A percentile compares a stretch with the other conserved stretches of the same genome.
Evolutionary conservation across 2,113 vertebrate genomes (phyloP).

Genomic region (Carassius carassius): DNA sequence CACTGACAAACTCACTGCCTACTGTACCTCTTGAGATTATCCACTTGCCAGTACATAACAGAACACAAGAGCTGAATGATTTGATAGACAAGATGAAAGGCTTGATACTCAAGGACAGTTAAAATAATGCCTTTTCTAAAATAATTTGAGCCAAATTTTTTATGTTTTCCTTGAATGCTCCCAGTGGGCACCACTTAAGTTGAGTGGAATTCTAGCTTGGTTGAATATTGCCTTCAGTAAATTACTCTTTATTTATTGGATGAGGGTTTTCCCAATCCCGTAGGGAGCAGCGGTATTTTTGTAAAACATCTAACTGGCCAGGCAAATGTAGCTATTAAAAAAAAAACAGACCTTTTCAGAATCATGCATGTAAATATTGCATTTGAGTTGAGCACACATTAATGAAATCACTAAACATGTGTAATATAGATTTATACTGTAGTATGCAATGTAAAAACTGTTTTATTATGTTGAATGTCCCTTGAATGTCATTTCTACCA

Average conservation of each 20-base stretch:
- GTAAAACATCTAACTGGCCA: background rate
- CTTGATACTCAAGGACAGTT: background rate
- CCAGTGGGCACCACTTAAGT: background rate
- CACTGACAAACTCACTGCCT: background rate
- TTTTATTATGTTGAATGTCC: background rate
- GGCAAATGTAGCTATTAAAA: background rate
- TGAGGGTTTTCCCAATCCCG: background rate
- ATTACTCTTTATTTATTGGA: slow-evolving; percentile 25
- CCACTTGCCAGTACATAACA: background rate
- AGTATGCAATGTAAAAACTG: no score
- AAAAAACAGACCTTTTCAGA: background rate
- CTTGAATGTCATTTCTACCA: background rate
- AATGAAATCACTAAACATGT: background rate
- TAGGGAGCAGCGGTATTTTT: slow-evolving; percentile 28
- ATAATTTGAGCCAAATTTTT: background rate
- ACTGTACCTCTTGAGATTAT: background rate
- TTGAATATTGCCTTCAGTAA: slow-evolving; percentile 7
- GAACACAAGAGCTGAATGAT: background rate
- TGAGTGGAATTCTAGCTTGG: slow-evolving; percentile 14
- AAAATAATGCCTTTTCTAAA: background rate
- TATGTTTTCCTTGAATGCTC: background rate
- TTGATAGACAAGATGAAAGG: slow-evolving; percentile 11
- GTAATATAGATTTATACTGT: background rate
- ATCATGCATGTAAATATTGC: background rate
- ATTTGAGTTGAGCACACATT: background rate